Percentiles rank a stretch among this genome's conserved stretches.
Evolutionary conservation across 2,113 vertebrate species (phyloP).

Genomic region (Geococcyx californianus): DNA sequence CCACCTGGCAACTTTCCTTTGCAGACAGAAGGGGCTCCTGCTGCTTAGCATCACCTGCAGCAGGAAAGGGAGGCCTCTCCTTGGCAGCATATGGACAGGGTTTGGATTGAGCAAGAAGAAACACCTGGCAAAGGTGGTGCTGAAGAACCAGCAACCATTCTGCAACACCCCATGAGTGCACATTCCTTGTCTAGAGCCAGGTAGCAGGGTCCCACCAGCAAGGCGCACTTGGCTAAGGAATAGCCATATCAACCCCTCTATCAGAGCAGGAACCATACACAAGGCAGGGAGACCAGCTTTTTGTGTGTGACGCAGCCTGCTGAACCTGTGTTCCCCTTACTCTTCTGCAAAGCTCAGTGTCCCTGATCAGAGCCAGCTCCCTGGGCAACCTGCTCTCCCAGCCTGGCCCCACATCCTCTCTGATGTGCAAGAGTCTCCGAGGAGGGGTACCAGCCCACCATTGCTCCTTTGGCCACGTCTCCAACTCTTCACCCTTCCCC

Average conservation of each 20-base stretch:
- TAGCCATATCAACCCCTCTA: rapidly evolving
- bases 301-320: rapidly evolving
- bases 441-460: neutral
- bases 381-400: neutral
- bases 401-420: rapidly evolving
- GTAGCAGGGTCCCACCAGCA: neutral
- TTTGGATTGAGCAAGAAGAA: neutral
- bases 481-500: neutral
- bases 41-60: neutral
- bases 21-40: neutral
- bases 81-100: rapidly evolving
- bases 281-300: neutral
- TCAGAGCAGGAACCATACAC: rapidly evolving
- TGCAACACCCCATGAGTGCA: rapidly evolving
- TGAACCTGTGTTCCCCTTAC: rapidly evolving
- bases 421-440: neutral
- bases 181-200: rapidly evolving
- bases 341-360: neutral
- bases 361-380: rapidly evolving
- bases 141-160: rapidly evolving
- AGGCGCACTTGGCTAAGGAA: neutral
- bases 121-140: rapidly evolving
- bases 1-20: neutral
- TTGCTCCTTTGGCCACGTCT: rapidly evolving
- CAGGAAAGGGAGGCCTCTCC: neutral